These are phyloP conservation scores for Cynodonichthys magdalenae DNA, from an alignment of 2,797 vertebrate genomes.

Conservation along the genomic window DNA sequence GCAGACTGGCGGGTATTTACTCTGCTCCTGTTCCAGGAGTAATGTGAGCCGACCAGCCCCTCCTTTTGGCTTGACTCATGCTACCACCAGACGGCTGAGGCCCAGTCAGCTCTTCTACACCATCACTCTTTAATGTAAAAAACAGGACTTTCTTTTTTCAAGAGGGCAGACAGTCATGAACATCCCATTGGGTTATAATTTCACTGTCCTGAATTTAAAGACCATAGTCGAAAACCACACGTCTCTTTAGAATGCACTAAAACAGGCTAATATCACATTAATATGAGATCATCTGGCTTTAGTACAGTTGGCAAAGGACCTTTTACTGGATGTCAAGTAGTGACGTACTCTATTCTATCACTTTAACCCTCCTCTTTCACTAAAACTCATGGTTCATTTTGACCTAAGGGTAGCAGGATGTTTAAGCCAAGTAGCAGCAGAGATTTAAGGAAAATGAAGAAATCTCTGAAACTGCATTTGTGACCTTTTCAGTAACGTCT, in stretches of 20 bases:
- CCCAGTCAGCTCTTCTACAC: conserved; percentile 58
- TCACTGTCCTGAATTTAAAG: conserved; percentile 48
- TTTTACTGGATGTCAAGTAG: conserved; percentile 25
- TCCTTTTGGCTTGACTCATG: conserved; percentile 62
- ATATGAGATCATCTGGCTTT: conserved; percentile 63
- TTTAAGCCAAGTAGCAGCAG: conserved; percentile 34
- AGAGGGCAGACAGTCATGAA: conserved; percentile 37
- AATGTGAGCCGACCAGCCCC: conserved; percentile 74
- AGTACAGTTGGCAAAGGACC: conserved; percentile 35
- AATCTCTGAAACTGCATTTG: conserved; percentile 23
- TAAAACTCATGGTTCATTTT: no score
- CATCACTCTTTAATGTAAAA: conserved; percentile 73
- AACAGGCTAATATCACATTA: conserved; percentile 30
- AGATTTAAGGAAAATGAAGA: conserved; percentile 39
- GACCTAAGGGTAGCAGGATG: no score
- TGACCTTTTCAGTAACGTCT: conserved; percentile 33
- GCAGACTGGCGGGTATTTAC: conserved; percentile 70
- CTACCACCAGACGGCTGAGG: conserved; percentile 53
- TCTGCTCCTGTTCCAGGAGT: conserved; percentile 72
- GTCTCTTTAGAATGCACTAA: conserved; percentile 31
- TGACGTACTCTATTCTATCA: conserved; percentile 31
- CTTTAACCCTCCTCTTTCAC: not conserved
- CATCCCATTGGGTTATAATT: conserved; percentile 55
- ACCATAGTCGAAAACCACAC: conserved; percentile 46
- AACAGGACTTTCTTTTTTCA: conserved; percentile 52